Base-by-base conservation (phyloP, 2,888 invertebrate species). In the Girardia tigrina region DNA sequence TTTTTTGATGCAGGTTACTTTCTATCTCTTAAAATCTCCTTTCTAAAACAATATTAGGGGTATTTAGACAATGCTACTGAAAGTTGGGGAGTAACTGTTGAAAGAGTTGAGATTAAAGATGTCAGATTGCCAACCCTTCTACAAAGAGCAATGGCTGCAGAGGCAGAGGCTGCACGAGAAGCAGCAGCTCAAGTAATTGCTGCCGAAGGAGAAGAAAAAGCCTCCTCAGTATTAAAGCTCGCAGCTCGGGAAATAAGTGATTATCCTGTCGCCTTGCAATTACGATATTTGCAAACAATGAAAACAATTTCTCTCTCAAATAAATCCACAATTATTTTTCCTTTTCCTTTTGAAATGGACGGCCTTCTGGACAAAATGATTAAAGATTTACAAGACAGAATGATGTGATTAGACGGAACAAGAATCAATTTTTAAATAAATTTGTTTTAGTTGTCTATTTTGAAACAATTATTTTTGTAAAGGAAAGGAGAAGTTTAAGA, bases 1-100 rank as follows among this genome's bases (percentile, higher is more conserved):
- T 73, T 80, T 80, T 73, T 75, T 79, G 28, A 82, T 82, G 81
- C 82, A 82, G 81, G 81, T 82, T 77, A 70, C 70, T 12, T n/a
- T n/a, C 69, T 84, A 84, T 79, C 84, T 84, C 77, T 84, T 84
- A 42, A 85, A 85, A 16, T 84, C 84, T 77, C 83, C 83, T 1
- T 86, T 85, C 83, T 85, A 85, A 42, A 83, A 85, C 42, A 84
- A 84, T 79, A 85, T 86, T 36, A 56, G 56, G 56, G 56, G 4
- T 56, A 56, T 56, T 16, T 56, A 8, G 56, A 56, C n/a, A 56
- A 56, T 16, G 56, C 56, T 4, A 56, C 56, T 8, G 56, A 56
- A 56, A 56, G 56, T 56, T 56, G 56, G 56, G 56, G 56, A 12
- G 56, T 56, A n/a, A 56, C 56, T 20, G 56, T 56, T 12, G 56